Evolutionary conservation across 2,113 vertebrate genomes (phyloP).

Genomic region (Damaliscus lunatus): DNA sequence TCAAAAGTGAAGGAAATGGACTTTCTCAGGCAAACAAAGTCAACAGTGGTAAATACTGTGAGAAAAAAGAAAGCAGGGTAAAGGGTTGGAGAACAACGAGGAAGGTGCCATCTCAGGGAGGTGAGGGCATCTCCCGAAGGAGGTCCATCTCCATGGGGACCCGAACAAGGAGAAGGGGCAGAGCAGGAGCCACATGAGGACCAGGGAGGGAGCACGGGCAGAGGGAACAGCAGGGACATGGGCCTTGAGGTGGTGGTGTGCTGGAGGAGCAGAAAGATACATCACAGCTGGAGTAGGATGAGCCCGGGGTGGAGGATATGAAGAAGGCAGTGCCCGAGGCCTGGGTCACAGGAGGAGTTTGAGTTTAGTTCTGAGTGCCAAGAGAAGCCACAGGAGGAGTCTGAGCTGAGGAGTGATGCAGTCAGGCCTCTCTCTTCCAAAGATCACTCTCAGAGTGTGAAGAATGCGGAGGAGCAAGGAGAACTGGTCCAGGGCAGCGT

Average conservation of each 20-base stretch:
- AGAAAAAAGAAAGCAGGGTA: not conserved
- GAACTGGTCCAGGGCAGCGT: not conserved
- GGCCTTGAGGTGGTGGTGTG: not conserved
- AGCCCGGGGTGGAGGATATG: not conserved
- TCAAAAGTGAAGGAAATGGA: not conserved
- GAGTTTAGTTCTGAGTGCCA: not conserved
- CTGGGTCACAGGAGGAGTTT: not conserved
- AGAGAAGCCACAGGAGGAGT: not conserved
- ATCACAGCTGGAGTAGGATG: fast-evolving
- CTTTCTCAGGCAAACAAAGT: not conserved
- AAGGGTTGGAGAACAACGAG: not conserved
- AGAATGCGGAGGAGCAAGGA: not conserved
- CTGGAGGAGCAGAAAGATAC: not conserved
- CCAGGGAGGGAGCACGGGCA: not conserved
- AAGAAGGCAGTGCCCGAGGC: not conserved
- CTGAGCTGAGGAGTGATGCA: not conserved
- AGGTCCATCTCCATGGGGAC: not conserved
- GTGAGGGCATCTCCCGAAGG: not conserved
- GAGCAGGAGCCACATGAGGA: not conserved
- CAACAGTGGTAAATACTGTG: not conserved
- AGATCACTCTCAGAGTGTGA: not conserved
- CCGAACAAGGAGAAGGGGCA: not conserved
- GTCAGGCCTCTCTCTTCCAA: not conserved
- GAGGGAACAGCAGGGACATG: not conserved
- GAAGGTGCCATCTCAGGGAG: not conserved